Percentiles rank a stretch among this genome's conserved stretches.
Conservation (phyloP, 2,113 vertebrate genomes). For the Neodon shergylaensis region DNA sequence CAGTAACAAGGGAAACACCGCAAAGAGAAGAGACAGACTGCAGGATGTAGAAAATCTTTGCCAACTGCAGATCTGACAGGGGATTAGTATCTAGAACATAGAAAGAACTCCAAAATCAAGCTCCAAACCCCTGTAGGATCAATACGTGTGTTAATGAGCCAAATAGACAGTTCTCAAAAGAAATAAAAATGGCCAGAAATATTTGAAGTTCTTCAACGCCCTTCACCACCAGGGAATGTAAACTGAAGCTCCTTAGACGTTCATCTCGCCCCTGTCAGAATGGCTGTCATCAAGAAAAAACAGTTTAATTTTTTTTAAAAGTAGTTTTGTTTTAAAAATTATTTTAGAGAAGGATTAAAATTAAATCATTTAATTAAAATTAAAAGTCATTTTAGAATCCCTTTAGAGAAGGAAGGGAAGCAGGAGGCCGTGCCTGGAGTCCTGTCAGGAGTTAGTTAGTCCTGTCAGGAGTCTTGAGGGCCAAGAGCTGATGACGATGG, state of each 20-base stretch:
- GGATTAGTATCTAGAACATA: background rate
- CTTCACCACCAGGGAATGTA: background rate
- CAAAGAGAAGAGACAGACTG: background rate
- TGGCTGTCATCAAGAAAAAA: background rate
- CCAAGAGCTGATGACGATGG: background rate
- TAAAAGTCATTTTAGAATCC: no score
- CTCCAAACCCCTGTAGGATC: background rate
- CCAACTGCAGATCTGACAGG: background rate
- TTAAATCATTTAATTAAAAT: no score
- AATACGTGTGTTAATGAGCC: background rate
- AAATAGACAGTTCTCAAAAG: background rate
- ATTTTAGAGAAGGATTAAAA: no score
- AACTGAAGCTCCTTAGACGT: background rate
- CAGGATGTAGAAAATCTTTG: background rate
- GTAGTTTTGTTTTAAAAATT: constrained; percentile 25
- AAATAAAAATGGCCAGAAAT: background rate
- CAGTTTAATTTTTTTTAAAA: background rate
- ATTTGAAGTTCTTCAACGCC: background rate
- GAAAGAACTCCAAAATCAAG: background rate
- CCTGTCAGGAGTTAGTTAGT: background rate
- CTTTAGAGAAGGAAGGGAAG: background rate
- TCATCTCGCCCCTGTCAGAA: background rate
- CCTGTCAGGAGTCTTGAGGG: background rate
- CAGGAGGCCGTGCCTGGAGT: background rate
- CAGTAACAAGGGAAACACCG: background rate